Percentiles rank a stretch among this genome's conserved stretches.
Conservation (phyloP, 2,797 vertebrate species). For the Centroberyx gerrardi region DNA sequence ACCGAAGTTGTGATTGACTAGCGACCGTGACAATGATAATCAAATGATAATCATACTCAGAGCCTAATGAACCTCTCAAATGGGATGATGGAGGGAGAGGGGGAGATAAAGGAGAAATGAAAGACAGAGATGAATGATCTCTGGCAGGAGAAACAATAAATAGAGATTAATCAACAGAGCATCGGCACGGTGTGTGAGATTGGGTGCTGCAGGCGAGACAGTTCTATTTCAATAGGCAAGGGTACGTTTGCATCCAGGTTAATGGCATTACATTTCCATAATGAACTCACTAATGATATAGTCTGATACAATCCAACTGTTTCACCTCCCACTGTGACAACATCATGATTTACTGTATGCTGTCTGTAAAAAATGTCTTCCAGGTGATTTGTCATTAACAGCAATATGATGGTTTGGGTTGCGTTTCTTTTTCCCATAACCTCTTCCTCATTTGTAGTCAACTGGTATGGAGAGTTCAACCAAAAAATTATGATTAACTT, state of each 20-base stretch:
- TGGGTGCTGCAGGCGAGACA: background rate
- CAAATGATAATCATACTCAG: background rate
- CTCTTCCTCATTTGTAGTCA: background rate
- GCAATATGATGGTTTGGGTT: background rate
- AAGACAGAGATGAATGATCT: conserved; percentile 8
- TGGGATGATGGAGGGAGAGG: background rate
- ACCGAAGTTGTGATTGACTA: background rate
- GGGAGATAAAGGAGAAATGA: background rate
- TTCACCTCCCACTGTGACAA: background rate
- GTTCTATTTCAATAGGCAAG: background rate
- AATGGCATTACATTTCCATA: conserved; percentile 4
- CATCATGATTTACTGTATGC: background rate
- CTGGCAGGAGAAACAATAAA: background rate
- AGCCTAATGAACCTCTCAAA: conserved; percentile 5
- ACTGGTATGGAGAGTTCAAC: background rate
- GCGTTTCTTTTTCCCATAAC: background rate
- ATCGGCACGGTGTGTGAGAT: conserved; percentile 9
- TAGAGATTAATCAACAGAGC: background rate
- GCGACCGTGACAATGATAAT: background rate
- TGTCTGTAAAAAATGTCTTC: background rate
- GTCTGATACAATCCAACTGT: background rate
- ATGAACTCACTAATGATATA: background rate
- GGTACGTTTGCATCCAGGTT: background rate
- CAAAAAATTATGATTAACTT: too few species aligned
- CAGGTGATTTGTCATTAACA: background rate